Conservation (phyloP, 1,140 invertebrate genomes). For the Trigoniulus corallinus region DNA sequence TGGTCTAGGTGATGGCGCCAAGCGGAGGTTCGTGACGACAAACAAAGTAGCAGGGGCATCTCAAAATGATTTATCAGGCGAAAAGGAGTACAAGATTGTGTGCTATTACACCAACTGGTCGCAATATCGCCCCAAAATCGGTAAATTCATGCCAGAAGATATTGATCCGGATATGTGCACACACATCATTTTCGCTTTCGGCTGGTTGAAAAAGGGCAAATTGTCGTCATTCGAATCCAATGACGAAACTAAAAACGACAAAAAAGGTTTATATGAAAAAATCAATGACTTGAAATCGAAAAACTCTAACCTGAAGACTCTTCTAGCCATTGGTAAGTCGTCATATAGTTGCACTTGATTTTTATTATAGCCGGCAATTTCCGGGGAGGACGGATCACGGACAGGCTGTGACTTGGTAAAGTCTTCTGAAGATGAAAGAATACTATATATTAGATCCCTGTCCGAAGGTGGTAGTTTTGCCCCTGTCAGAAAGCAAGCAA, state of each 20-base stretch:
- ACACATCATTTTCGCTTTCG: constrained; percentile 89
- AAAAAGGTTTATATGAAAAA: constrained; percentile 70
- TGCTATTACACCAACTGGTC: constrained; percentile 98
- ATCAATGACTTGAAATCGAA: constrained; percentile 66
- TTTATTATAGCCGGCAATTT: not conserved
- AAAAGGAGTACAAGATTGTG: constrained; percentile 41
- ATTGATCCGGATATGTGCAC: constrained; percentile 89
- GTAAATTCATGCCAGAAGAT: constrained; percentile 86
- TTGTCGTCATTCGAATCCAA: constrained; percentile 79
- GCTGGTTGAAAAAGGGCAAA: constrained; percentile 89
- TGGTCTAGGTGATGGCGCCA: not conserved
- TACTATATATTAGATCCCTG: too few species aligned
- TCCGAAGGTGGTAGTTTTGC: too few species aligned
- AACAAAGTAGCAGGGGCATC: not conserved
- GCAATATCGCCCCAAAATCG: constrained; percentile 79
- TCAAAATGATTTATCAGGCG: not conserved
- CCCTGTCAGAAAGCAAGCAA: too few species aligned
- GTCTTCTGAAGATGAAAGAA: too few species aligned
- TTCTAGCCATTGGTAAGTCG: constrained; percentile 74
- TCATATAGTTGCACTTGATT: too few species aligned
- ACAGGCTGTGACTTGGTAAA: too few species aligned
- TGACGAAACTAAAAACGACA: constrained; percentile 82
- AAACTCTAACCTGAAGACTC: constrained; percentile 74
- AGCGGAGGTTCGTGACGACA: not conserved
- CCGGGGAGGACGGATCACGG: too few species aligned